Evolutionary conservation across 2,888 invertebrate species (phyloP), one percentile per base, ranked within the genome.

Genomic region (Noctua janthina): DNA sequence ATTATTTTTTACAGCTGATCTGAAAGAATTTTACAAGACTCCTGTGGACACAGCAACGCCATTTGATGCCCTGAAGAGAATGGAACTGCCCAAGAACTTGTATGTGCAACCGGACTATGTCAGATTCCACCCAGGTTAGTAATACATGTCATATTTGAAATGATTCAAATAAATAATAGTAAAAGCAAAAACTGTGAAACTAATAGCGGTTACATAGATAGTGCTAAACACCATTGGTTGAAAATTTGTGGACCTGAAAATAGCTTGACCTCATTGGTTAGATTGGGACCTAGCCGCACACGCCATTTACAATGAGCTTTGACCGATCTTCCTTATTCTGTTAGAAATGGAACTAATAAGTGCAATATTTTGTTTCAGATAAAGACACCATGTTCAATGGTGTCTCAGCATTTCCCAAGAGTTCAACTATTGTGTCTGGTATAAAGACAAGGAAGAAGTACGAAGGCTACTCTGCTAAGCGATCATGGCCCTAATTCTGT

Each of bases 61-160:
- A 29, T 97, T 98, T 91, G 99, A 99, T 89, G 97, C 97, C 56
- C 92, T 99, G 90, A 97, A 97, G 83, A 97, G 96, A 81, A 97
- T 98, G 92, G 98, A 99, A 54, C 95, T 99, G 74, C 99, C 99
- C 0, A 98, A 98, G 91, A 99, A 99, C 96, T 95, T 99, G 49
- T 98, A 99, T 93, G 97, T 99, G 7, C 98, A 98, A 92, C 96
- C 98, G 81, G 98, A 99, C 71, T 98, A 98, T 93, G 93, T 98
- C 68, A 97, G 99, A 79, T 99, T 99, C 94, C 97, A 99, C 96
- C 99, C 99, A 87, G 98, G 98, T 76, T 35, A 76, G 35, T 43
- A n/a, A 46, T 46, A 39, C 13, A 46, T 35, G 35, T 2, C 1
- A n/a, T 59, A 20, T 49, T 59, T 10, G 20, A 74, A 75, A 29